Evolutionary conservation across 2,888 invertebrate species (phyloP).

Genomic region (Maniola hyperantus): DNA sequence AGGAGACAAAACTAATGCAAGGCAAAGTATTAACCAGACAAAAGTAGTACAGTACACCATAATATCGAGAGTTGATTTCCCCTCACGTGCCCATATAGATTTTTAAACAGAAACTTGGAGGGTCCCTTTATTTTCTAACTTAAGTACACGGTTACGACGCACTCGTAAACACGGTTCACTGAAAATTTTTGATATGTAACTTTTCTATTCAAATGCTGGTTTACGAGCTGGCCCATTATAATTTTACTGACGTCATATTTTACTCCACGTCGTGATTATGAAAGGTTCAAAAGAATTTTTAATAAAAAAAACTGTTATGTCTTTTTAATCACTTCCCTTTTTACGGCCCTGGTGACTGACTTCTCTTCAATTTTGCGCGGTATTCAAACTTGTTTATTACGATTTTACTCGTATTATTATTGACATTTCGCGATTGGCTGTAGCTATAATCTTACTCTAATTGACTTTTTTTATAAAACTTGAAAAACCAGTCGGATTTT

Average conservation of each 20-base stretch:
- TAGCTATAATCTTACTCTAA: conserved; percentile 32
- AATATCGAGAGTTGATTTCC: conserved; percentile 45
- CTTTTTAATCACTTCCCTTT: conserved; percentile 79
- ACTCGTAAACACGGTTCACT: conserved; percentile 82
- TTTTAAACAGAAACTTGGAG: conserved; percentile 67
- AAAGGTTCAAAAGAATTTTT: conserved; percentile 74
- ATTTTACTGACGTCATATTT: conserved; percentile 80
- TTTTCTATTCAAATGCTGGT: conserved; percentile 79
- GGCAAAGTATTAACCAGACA: conserved; percentile 4
- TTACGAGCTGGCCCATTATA: conserved; percentile 78
- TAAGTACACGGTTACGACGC: conserved; percentile 80
- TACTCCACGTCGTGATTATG: conserved; percentile 69
- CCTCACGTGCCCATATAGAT: conserved; percentile 61
- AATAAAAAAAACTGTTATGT: conserved; percentile 67
- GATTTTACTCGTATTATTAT: conserved; percentile 38
- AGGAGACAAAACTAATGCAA: conserved; percentile 2
- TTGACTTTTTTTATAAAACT: conserved; percentile 33
- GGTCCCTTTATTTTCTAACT: conserved; percentile 69
- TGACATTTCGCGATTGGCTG: conserved; percentile 40
- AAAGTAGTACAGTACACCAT: conserved; percentile 26
- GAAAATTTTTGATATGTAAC: conserved; percentile 83
- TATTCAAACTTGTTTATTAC: conserved; percentile 51
- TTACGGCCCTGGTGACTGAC: conserved; percentile 42
- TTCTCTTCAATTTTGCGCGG: conserved; percentile 59
- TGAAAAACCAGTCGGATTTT: conserved; percentile 21